Base-by-base conservation (phyloP, 2,113 vertebrate genomes). In the Scophthalmus maximus region DNA sequence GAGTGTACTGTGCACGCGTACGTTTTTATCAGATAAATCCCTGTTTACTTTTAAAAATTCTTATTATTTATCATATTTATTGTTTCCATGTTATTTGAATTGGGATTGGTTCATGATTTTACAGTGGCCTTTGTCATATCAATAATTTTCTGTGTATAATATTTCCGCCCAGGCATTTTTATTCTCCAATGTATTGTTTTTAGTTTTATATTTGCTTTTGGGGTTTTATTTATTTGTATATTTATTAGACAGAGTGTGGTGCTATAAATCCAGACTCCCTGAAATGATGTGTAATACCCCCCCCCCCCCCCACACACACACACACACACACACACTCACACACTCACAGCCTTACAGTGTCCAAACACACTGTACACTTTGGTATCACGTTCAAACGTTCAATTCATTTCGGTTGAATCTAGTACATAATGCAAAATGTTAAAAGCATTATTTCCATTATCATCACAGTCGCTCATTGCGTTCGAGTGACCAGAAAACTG, bases 241-340 rank as follows among this genome's bases (percentile, higher is more conserved):
- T 29, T 42, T 57, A 17, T 27, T 40, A 78, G 17, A 63, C 1
- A 62, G 72, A 62, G 58, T 62, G 78, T 61, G 42, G 53, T 68
- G 63, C 15, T 57, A 57, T 34, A 53, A 67, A 55, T 59, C 15
- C 46, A 56, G 44, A 52, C 36, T 55, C 68, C 18, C 22, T 30
- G 15, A 56, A 46, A 63, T 25, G 26, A 60, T 51, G 29, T n/a
- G 18, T 49, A 56, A 60, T 40, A 30, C 15, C 27, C 59, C 40
- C 23, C 42, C 0, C 52, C 22, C 42, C 30, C 36, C 27, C 51
- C 32, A 50, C 25, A 40, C 22, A 64, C 20, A 18, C 36, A 65
- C 14, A 56, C 18, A 53, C 46, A 36, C 51, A 80, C n/a, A 40
- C 10, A 51, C 14, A 20, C 12, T 62, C 27, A 53, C 18, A 46